Percentiles rank a stretch among this genome's conserved stretches.
These are phyloP conservation scores for Phyllostomus discolor DNA, from an alignment of 2,113 vertebrate species.

Conservation along the genomic window DNA sequence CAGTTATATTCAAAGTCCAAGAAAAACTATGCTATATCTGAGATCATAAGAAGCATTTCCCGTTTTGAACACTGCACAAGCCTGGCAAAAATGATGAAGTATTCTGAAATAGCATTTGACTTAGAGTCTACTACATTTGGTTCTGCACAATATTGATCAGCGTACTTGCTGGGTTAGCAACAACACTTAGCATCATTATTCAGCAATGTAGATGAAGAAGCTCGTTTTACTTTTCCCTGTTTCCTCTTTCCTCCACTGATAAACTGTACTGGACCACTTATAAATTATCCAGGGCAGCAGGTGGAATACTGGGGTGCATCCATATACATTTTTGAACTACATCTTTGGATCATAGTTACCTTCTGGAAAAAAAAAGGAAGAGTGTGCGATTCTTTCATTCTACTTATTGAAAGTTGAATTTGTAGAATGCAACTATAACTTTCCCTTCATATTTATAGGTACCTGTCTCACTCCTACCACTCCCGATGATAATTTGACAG, in stretches of 20 bases:
- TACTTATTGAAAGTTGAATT: slow-evolving; percentile 39
- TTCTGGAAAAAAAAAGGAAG: neutral
- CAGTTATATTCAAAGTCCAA: neutral
- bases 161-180: slow-evolving; percentile 44
- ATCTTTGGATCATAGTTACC: neutral
- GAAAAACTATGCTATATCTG: neutral
- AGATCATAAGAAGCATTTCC: neutral
- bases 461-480: neutral
- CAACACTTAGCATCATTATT: slow-evolving; percentile 50
- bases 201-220: slow-evolving; percentile 30
- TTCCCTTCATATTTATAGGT: neutral
- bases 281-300: neutral
- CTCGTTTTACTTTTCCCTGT: neutral
- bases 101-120: slow-evolving; percentile 42
- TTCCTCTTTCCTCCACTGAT: slow-evolving; percentile 1
- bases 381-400: neutral
- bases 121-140: neutral
- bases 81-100: slow-evolving; percentile 35
- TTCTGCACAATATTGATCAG: slow-evolving; percentile 54
- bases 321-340: neutral
- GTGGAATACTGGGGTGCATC: neutral
- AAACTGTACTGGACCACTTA: neutral
- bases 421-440: neutral
- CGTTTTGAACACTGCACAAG: neutral
- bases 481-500: slow-evolving; percentile 34